Base-by-base conservation (phyloP, 2,888 invertebrate genomes). In the Pseudococcus jackbeardsleyi region DNA sequence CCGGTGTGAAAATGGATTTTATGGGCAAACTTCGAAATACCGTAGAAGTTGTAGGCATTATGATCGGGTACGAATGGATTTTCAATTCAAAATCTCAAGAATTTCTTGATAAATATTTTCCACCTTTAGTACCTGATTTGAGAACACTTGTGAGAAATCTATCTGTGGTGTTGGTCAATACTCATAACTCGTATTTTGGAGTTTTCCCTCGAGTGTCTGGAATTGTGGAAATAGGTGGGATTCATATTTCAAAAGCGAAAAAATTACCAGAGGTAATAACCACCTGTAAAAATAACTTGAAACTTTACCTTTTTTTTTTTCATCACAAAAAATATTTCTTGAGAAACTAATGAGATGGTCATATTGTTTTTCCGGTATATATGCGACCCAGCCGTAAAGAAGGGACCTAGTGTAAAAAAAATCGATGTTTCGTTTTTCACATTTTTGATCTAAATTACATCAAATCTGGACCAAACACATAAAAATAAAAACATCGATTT, bases 1-100 rank as follows among this genome's bases (percentile, higher is more conserved):
- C 79, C 84, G 85, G 33, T n/a, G 26, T 54, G 50, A 11, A 89
- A 46, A 91, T 92, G 91, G 90, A 86, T 0, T 92, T 92, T 89
- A 85, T 91, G 0, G 90, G 91, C 89, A 89, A 92, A 85, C n/a
- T 85, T 19, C n/a, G n/a, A 33, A 85, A 85, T 26, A 85, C 85
- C 1, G 5, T 79, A n/a, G 11, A 68, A 68, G 68, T 79, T 39
- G 8, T 6, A 0, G 42, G 33, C 12, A 17, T 1, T 3, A 42
- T 42, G 79, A 33, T 59, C 39, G n/a, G 8, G 5, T 54, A 59
- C 33, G 17, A 59, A 33, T 4, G 33, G 26, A 8, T 79, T 42
- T 42, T 42, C 79, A 42, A 68, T 11, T 8, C 68, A 3, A 17
- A n/a, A 79, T 85, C 33, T 2, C 59, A 59, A 19, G 17, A 8